Conservation (phyloP, 2,113 vertebrate species). For the Gobio gobio region DNA sequence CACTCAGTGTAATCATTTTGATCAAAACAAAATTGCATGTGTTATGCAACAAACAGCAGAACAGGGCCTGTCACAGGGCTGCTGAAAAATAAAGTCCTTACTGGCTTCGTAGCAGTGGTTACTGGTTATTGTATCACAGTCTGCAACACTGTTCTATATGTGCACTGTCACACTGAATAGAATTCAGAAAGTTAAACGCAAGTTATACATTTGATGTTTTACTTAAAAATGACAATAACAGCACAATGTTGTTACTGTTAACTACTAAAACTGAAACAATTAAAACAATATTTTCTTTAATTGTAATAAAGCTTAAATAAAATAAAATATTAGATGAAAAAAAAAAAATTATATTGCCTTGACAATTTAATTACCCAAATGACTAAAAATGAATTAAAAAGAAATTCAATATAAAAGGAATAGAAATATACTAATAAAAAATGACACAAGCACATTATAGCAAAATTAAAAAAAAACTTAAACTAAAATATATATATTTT, state of each 20-base stretch:
- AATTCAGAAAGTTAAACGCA: not conserved
- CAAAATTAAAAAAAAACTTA: not conserved
- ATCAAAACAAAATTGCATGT: not conserved
- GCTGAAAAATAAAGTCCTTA: not conserved
- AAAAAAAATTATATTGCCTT: no score
- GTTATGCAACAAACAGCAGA: not conserved
- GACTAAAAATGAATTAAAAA: not conserved
- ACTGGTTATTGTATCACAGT: not conserved
- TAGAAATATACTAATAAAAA: not conserved
- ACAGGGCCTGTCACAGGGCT: not conserved
- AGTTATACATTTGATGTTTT: not conserved
- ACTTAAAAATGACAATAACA: not conserved
- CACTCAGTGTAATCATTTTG: not conserved
- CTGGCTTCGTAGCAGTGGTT: not conserved
- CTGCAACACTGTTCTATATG: not conserved
- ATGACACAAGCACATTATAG: not conserved
- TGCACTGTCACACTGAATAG: not conserved
- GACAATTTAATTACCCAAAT: not conserved
- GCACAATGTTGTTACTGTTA: not conserved
- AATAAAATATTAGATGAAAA: not conserved
- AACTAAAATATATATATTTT: no score
- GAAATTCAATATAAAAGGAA: not conserved
- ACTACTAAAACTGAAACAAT: not conserved
- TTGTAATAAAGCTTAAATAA: not conserved
- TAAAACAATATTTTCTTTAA: not conserved